Evolutionary conservation across 2,797 vertebrate species (phyloP).

Genomic region (Sebastes cheni): DNA sequence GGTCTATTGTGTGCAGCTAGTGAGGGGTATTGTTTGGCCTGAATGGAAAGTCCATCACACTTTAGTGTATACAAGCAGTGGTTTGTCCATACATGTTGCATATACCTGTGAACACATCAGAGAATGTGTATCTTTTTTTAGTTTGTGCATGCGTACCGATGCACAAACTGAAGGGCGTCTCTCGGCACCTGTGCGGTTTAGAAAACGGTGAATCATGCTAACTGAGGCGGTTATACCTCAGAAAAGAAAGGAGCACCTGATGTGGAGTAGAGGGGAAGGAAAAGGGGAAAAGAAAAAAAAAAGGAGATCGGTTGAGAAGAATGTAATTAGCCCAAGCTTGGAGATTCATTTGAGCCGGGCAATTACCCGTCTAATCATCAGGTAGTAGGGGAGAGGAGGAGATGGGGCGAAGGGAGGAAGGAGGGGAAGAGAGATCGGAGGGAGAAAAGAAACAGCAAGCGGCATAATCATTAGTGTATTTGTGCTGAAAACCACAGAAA

Average conservation of each 20-base stretch:
- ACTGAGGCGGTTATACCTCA: conserved; percentile 13
- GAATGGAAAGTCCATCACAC: conserved; percentile 14
- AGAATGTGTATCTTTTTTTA: background rate
- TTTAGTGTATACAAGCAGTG: background rate
- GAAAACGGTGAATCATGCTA: conserved; percentile 28
- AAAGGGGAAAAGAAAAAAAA: background rate
- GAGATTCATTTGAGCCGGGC: conserved; percentile 59
- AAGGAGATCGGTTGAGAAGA: conserved; percentile 48
- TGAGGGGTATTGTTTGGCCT: conserved; percentile 1
- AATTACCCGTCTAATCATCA: conserved; percentile 78
- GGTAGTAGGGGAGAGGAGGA: conserved; percentile 51
- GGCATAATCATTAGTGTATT: background rate
- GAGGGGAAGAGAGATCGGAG: background rate
- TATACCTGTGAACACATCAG: background rate
- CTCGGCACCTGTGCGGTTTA: conserved; percentile 39
- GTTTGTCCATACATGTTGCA: background rate
- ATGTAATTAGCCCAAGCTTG: conserved; percentile 71
- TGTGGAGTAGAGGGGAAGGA: conserved; percentile 15
- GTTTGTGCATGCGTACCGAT: background rate
- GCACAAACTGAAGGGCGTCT: conserved; percentile 12
- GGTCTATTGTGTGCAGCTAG: background rate
- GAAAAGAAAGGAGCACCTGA: conserved; percentile 57
- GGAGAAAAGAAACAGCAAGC: background rate
- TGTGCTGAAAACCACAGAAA: background rate
- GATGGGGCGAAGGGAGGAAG: conserved; percentile 22